A percentile compares a stretch with the other conserved stretches of the same genome.
Conservation (phyloP, 2,888 invertebrate genomes). For the Terebella lapidaria region DNA sequence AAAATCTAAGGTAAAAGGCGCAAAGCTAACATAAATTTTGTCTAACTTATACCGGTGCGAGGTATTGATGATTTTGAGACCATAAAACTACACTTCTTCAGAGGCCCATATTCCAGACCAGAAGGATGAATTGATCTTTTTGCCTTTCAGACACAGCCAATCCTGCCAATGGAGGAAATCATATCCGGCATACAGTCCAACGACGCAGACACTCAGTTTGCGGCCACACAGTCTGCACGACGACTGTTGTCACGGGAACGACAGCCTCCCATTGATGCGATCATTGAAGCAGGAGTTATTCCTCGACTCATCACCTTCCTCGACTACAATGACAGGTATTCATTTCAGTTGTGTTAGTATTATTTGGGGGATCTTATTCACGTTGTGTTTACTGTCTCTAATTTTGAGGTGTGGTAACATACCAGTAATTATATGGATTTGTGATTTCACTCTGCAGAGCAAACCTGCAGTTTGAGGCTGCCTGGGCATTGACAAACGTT, state of each 20-base stretch:
- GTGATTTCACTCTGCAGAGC: too few relatives aligned
- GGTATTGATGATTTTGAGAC: too few relatives aligned
- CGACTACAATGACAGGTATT: slow-evolving; percentile 63
- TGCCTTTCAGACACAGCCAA: too few relatives aligned
- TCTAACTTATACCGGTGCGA: too few relatives aligned
- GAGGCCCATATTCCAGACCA: too few relatives aligned
- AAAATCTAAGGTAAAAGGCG: background rate
- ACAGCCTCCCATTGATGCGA: slow-evolving; percentile 82
- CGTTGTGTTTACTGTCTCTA: background rate
- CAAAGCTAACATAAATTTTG: too few relatives aligned
- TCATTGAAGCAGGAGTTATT: slow-evolving; percentile 79
- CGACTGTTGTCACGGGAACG: slow-evolving; percentile 82
- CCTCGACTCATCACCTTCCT: slow-evolving; percentile 77
- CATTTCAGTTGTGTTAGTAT: background rate
- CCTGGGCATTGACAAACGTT: slow-evolving; percentile 96
- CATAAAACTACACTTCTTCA: too few relatives aligned
- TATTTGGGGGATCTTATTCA: background rate
- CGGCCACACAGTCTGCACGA: slow-evolving; percentile 76
- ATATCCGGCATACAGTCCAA: slow-evolving; percentile 64
- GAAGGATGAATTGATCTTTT: too few relatives aligned
- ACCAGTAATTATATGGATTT: too few relatives aligned
- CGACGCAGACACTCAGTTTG: slow-evolving; percentile 63
- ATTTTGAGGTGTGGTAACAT: too few relatives aligned
- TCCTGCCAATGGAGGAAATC: slow-evolving; percentile 67
- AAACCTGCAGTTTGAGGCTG: slow-evolving; percentile 77